These are phyloP conservation scores for Zosterops lateralis DNA, from an alignment of 2,113 vertebrate genomes.

Conservation along the genomic window DNA sequence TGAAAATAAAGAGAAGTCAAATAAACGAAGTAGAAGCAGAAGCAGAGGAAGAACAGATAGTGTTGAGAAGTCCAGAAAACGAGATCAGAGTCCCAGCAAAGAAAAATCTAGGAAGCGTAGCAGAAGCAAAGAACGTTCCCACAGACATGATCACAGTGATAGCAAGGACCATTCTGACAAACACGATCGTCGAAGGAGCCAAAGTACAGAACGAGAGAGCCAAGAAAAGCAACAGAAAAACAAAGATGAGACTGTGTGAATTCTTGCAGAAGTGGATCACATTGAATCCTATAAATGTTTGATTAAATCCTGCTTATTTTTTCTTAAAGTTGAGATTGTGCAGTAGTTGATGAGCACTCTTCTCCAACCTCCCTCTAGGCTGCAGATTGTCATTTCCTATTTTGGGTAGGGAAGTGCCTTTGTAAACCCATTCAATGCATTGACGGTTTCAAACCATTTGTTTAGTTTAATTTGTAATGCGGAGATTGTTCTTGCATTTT, in stretches of 20 bases:
- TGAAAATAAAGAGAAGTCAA: conserved; percentile 79
- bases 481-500: conserved; percentile 77
- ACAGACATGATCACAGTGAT: conserved; percentile 82
- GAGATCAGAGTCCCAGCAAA: conserved; percentile 83
- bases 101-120: conserved; percentile 86
- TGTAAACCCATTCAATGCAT: conserved; percentile 78
- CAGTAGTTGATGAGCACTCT: conserved; percentile 78
- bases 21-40: conserved; percentile 77
- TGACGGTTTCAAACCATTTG: conserved; percentile 70
- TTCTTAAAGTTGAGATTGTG: conserved; percentile 76
- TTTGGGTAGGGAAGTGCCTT: conserved; percentile 86
- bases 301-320: conserved; percentile 77
- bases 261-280: conserved; percentile 78
- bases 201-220: conserved; percentile 80
- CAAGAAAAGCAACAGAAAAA: conserved; percentile 78
- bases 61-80: conserved; percentile 83
- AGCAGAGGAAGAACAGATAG: conserved; percentile 80
- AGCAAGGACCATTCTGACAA: conserved; percentile 82
- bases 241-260: conserved; percentile 81
- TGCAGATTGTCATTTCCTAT: conserved; percentile 78
- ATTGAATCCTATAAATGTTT: conserved; percentile 84
- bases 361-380: conserved; percentile 75
- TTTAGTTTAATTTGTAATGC: conserved; percentile 75
- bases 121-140: conserved; percentile 80
- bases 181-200: conserved; percentile 81